Base-by-base conservation (phyloP, 1,140 invertebrate genomes). In the Nasonia longicornis region DNA sequence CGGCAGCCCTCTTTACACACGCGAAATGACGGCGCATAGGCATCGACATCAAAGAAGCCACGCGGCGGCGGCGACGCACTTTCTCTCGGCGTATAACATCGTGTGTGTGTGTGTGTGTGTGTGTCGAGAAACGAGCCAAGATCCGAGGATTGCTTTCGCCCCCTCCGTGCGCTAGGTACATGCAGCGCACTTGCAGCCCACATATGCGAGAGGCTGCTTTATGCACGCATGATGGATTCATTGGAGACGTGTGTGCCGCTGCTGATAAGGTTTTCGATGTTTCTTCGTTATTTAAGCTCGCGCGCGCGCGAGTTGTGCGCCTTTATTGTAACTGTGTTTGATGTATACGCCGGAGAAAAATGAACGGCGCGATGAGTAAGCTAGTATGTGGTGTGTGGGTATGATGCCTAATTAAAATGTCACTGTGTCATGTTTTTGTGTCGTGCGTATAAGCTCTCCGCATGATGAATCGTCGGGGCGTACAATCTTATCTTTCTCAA, bases 11-110 rank as follows among this genome's bases (percentile, higher is more conserved):
- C 22, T 38, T 31, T 22, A 29, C 75, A 67, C 38, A 67, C 64
- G 64, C 75, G 84, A 85, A 83, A 88, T 86, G 85, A 86, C 86
- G 85, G 83, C 86, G 86, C 86, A 85, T 31, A 31, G 2, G 29
- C 66, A n/a, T 11, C 38, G 6, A 88, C 86, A 87, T 88, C 87
- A 88, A 89, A 88, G 84, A 82, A 81, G 82, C 77, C 82, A 80
- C 82, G 78, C 12, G 45, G 11, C 80, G 38, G 8, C 38, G 7
- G 10, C 8, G 38, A 42, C 77, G 79, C 77, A 80, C 75, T 84
- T 77, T 83, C 48, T 72, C 67, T 29, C 75, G 3, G 3, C 2
- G 12, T 58, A 58, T 58, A 58, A 42, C 26, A 26, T 67, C 2
- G 29, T 31, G 29, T 20, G 26, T 38, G 64, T 22, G 22, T 26